phyloP scores from a whole-genome alignment of 2,797 vertebrate genomes.

The Rhabdomys pumilio region DNA sequence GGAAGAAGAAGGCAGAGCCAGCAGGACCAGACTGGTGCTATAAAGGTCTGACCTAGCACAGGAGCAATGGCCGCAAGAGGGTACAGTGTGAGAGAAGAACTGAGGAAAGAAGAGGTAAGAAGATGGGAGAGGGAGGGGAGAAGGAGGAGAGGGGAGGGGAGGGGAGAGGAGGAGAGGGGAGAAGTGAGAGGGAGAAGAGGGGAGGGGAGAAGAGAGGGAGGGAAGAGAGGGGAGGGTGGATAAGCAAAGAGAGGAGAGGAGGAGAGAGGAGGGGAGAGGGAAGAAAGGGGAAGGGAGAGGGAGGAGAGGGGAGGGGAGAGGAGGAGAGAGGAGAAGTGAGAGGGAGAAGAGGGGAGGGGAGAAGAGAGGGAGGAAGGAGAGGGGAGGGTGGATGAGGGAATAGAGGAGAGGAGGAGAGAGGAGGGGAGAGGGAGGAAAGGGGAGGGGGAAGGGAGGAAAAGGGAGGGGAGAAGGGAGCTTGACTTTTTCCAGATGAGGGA shows the following conservation, averaged over 20 bases:
- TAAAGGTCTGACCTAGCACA: neutral
- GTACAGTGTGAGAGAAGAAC: neutral
- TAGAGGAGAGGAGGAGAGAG: too few species aligned
- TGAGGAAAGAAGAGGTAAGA: too few species aligned
- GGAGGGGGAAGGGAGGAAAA: too few species aligned
- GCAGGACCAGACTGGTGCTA: neutral
- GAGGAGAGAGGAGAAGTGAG: neutral
- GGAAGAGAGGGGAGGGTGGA: too few species aligned
- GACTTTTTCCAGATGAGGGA: neutral
- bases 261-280: rapidly evolving
- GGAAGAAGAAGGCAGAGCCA: constrained; percentile 26
- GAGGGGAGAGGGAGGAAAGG: rapidly evolving
- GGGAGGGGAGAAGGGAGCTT: rapidly evolving
- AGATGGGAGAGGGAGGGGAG: too few species aligned
- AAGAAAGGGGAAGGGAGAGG: too few species aligned
- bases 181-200: neutral
- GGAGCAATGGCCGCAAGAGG: neutral
- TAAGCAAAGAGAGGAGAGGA: too few species aligned
- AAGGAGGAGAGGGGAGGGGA: neutral
- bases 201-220: too few species aligned
- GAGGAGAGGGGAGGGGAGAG: too few species aligned
- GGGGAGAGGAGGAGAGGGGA: neutral
- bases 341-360: too few species aligned
- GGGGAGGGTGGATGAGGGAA: too few species aligned
- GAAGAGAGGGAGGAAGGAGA: too few species aligned